Percentiles rank a stretch among this genome's conserved stretches.
Conservation (phyloP, 2,797 vertebrate species). For the Danio jaintianensis region DNA sequence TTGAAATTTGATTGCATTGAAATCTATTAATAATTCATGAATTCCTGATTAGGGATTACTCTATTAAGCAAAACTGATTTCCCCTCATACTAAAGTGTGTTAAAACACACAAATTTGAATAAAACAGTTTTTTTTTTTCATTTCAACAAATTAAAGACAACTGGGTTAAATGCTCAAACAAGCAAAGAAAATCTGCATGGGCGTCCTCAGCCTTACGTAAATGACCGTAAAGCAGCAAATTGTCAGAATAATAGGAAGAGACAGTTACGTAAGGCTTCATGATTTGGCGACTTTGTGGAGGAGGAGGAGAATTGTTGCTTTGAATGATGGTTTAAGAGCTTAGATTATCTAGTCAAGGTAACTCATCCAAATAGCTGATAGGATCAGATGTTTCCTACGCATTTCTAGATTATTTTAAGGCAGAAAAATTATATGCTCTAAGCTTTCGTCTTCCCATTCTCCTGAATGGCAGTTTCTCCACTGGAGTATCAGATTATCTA, state of each 20-base stretch:
- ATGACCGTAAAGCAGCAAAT: conserved; percentile 36
- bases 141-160: not conserved
- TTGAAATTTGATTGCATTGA: conserved; percentile 6
- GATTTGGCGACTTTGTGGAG: conserved; percentile 29
- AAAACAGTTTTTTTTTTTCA: not conserved
- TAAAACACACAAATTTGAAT: not conserved
- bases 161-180: not conserved
- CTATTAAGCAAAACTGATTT: not conserved
- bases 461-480: not conserved
- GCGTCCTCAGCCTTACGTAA: conserved; percentile 7
- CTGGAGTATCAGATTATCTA: not conserved
- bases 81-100: not conserved
- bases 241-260: conserved; percentile 31
- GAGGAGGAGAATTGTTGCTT: conserved; percentile 32
- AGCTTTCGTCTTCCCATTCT: not conserved
- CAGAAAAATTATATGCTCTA: not conserved
- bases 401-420: conserved; percentile 1
- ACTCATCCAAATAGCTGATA: conserved; percentile 32
- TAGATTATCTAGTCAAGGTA: conserved; percentile 23
- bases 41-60: conserved; percentile 3
- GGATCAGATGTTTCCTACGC: not conserved
- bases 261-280: conserved; percentile 35
- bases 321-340: conserved; percentile 35
- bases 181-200: conserved; percentile 19
- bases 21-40: conserved; percentile 19